phyloP scores from a whole-genome alignment of 2,888 invertebrate genomes.

The Chrysodeixis includens region DNA sequence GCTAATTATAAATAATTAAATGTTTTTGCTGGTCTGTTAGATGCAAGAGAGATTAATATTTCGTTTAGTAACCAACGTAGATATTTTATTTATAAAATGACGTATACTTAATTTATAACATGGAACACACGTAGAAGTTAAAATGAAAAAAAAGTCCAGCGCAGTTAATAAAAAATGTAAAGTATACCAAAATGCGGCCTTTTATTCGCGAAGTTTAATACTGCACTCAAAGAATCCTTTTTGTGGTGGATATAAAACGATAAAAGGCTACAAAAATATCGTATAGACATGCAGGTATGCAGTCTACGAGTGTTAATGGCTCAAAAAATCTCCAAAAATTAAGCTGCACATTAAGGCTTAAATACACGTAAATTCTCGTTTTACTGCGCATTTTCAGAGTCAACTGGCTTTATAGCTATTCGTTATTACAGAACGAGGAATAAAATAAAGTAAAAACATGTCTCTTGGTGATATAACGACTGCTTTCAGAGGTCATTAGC shows the following conservation, averaged over 20 bases:
- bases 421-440: constrained; percentile 22
- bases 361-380: constrained; percentile 43
- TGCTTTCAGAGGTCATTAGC: not conserved
- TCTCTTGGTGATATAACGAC: not conserved
- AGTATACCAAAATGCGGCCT: no score
- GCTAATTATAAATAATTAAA: not conserved
- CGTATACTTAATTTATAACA: no score
- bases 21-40: no score
- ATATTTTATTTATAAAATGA: no score
- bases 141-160: no score
- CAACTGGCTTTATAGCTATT: constrained; percentile 24
- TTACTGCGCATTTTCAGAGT: constrained; percentile 46
- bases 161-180: no score
- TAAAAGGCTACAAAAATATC: constrained; percentile 29
- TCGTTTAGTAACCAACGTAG: no score
- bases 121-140: not conserved
- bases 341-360: constrained; percentile 34
- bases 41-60: no score
- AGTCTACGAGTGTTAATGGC: constrained; percentile 40
- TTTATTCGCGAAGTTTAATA: no score
- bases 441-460: constrained; percentile 3
- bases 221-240: no score
- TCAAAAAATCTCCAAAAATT: constrained; percentile 42
- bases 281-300: constrained; percentile 23
- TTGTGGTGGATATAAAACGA: constrained; percentile 18